Percentiles rank a stretch among this genome's conserved stretches.
Evolutionary conservation across 2,888 invertebrate species (phyloP).

Genomic region (Diarsia mendica): DNA sequence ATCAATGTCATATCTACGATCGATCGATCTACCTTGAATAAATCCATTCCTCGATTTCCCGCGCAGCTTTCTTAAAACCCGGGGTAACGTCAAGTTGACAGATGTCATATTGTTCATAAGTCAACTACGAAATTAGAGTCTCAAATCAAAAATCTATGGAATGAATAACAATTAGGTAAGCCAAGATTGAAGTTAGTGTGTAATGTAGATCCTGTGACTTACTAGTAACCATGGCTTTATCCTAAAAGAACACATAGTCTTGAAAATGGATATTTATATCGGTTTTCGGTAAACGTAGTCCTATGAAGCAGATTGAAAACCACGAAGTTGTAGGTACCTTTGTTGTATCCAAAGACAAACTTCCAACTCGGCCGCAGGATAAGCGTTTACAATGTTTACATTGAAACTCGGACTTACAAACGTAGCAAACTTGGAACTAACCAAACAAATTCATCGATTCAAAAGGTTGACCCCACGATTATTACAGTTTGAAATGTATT

Average conservation of each 20-base stretch:
- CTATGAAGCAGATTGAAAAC: conserved; percentile 1
- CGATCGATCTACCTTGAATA: background rate
- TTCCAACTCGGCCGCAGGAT: conserved; percentile 13
- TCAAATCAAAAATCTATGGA: background rate
- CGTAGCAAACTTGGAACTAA: conserved; percentile 16
- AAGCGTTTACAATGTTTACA: conserved; percentile 23
- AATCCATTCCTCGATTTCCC: background rate
- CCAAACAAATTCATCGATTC: background rate
- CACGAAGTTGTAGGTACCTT: background rate
- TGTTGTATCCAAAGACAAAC: conserved; percentile 15
- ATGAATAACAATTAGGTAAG: background rate
- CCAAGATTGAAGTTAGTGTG: background rate
- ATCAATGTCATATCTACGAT: background rate
- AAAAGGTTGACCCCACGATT: background rate
- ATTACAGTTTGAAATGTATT: background rate
- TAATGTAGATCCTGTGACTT: background rate
- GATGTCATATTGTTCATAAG: background rate
- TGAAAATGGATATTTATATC: background rate
- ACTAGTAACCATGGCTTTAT: background rate
- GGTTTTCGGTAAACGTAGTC: background rate
- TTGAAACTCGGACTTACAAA: conserved; percentile 14
- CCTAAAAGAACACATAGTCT: background rate
- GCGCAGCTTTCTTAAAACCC: background rate
- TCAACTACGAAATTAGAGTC: background rate
- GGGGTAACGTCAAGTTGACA: background rate